Base-by-base conservation (phyloP, 2,888 invertebrate species). In the Apamea sordens region DNA sequence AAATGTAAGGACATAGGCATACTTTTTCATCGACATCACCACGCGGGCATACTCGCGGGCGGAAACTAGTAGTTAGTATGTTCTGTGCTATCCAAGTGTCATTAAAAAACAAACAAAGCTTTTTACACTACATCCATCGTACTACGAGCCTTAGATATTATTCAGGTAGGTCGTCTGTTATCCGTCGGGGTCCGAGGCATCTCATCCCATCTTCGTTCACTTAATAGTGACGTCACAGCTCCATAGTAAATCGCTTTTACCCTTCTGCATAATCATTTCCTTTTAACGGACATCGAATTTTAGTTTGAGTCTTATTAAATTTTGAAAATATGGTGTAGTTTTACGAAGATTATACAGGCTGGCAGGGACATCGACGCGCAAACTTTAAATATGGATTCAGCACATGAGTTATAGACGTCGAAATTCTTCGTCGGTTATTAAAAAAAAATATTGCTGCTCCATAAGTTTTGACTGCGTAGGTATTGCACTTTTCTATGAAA, bases 231-330 rank as follows among this genome's bases (percentile, higher is more conserved):
- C 70, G 72, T 32, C 71, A 68, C 15, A 83, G 32, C 32, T 63
- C 47, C 44, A 15, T 68, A 73, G 32, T 77, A 71, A 77, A 83
- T 83, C 69, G 61, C 77, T 68, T 77, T 76, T 24, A 71, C 15
- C 72, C 10, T 83, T 77, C 13, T 68, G 68, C 56, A 64, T 83
- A 64, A 83, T 73, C 50, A 73, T 72, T 77, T 68, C 71, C 68
- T 68, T 77, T 83, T 71, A 83, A 24, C 65, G 18, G 36, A 71
- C 53, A 56, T 83, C n/a, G 53, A 18, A 47, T 67, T 83, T 56
- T 41, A 65, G 36, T 65, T 71, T 47, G 0, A 72, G 21, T 59
- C 53, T 82, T 50, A 82, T 73, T 59, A 50, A 53, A 65, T 50
- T 13, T 24, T 80, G 8, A 18, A 63, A 79, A 36, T n/a, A 47